These are phyloP conservation scores for Engraulis encrasicolus DNA, from an alignment of 2,113 vertebrate genomes.

Conservation along the genomic window DNA sequence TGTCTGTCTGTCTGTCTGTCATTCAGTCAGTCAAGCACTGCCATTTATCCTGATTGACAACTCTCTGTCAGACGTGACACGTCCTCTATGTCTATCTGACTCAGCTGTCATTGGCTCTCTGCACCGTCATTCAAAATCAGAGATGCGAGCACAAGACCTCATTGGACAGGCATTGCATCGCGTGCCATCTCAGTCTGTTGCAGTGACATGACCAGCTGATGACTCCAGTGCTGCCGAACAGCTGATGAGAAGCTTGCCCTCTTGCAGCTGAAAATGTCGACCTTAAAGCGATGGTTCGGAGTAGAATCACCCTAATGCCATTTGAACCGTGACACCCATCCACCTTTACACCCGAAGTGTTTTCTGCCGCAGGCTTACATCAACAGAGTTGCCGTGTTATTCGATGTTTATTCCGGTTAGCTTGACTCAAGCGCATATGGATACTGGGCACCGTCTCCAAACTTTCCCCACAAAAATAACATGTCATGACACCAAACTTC, in stretches of 20 bases:
- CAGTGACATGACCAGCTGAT: neutral
- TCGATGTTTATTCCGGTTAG: no score
- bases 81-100: neutral
- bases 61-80: neutral
- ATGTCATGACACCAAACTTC: no score
- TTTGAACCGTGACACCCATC: no score
- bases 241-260: neutral
- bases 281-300: no score
- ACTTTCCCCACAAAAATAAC: no score
- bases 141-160: neutral
- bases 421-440: no score
- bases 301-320: no score
- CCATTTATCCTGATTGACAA: neutral
- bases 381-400: no score
- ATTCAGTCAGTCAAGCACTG: neutral
- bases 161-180: constrained; percentile 15
- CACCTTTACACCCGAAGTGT: no score
- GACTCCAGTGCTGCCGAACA: neutral
- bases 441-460: no score
- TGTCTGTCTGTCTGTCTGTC: no score
- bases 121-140: neutral
- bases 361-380: no score
- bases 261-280: neutral
- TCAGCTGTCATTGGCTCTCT: constrained; percentile 6
- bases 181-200: neutral